Evolutionary conservation across 2,113 vertebrate genomes (phyloP), one percentile per base, ranked within the genome.

Genomic region (Callochromis pleurospilus): DNA sequence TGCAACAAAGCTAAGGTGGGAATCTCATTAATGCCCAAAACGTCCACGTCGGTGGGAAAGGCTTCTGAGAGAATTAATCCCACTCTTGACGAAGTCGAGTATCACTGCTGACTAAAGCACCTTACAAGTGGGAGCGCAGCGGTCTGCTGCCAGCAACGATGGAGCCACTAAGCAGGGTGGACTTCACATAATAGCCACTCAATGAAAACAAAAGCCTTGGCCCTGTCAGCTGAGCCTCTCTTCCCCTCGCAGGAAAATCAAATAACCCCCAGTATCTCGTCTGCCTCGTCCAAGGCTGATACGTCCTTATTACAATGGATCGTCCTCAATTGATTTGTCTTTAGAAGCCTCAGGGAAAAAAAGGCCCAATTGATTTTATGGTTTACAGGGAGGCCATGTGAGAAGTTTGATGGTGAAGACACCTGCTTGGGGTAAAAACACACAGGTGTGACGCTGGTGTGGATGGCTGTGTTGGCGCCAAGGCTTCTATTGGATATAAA

Each of bases 261-360:
- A 91, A 94, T 90, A 92, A 91, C 85, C 88, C 54, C 12, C 84
- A 79, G 84, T 11, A 60, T 84, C 83, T 81, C 68, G 38, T 81
- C 36, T 54, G 54, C 31, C 82, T 88, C 47, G 6, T 89, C 89
- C 89, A 85, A 93, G 88, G 90, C 88, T 88, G 90, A 84, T 31
- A 36, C 24, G 33, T 91, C 89, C 88, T 94, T 91, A 94, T 93
- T 94, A 90, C 89, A 94, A 92, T 86, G 88, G 90, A 94, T 93
- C 47, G 55, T 54, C 87, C 73, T 80, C 79, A 79, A 96, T 94
- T 93, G 94, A 96, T 94, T 94, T 84, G 87, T 91, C 90, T 90
- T 93, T 82, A 88, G 90, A 79, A 91, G 84, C 91, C 70, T 79
- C 29, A 4, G 81, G 54, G 86, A 7, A 81, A 81, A 81, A 82